phyloP scores from a whole-genome alignment of 2,113 vertebrate genomes.

The Gorsachius goisagi region DNA sequence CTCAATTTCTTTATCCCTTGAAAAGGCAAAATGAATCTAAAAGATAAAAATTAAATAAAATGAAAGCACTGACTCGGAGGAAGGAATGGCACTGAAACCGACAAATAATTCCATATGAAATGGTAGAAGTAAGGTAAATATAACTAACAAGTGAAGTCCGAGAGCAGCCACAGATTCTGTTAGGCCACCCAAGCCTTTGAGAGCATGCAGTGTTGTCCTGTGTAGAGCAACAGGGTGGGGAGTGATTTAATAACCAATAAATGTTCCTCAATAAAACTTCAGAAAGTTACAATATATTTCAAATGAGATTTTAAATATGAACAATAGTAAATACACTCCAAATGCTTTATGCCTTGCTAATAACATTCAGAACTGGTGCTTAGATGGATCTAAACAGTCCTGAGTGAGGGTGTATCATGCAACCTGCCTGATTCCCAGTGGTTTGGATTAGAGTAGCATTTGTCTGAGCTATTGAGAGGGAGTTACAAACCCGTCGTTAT shows the following conservation, averaged over 20 bases:
- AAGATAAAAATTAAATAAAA: slow-evolving; percentile 9
- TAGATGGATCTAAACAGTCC: not conserved
- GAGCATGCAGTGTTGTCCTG: not conserved
- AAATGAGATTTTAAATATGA: not conserved
- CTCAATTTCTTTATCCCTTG: slow-evolving; percentile 13
- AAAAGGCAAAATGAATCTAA: slow-evolving; percentile 7
- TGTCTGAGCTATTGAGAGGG: not conserved
- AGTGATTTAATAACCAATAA: slow-evolving; percentile 15
- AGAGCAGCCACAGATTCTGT: slow-evolving; percentile 3
- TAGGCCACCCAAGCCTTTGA: slow-evolving; percentile 37
- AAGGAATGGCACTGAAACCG: slow-evolving; percentile 10
- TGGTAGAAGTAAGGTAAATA: slow-evolving; percentile 33
- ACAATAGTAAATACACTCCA: not conserved
- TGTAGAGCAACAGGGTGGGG: not conserved
- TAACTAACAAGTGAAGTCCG: not conserved
- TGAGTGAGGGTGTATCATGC: not conserved
- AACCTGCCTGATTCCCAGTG: not conserved
- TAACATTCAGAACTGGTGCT: not conserved
- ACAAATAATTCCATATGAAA: slow-evolving; percentile 43
- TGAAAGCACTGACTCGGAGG: not conserved
- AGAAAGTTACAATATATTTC: slow-evolving; percentile 21
- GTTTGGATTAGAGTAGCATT: not conserved
- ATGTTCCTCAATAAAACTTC: slow-evolving; percentile 22
- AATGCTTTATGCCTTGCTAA: not conserved
- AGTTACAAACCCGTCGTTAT: not conserved